A percentile compares a stretch with the other conserved stretches of the same genome.
phyloP scores from a whole-genome alignment of 2,797 vertebrate species.

The Sphenopsis melanotis region DNA sequence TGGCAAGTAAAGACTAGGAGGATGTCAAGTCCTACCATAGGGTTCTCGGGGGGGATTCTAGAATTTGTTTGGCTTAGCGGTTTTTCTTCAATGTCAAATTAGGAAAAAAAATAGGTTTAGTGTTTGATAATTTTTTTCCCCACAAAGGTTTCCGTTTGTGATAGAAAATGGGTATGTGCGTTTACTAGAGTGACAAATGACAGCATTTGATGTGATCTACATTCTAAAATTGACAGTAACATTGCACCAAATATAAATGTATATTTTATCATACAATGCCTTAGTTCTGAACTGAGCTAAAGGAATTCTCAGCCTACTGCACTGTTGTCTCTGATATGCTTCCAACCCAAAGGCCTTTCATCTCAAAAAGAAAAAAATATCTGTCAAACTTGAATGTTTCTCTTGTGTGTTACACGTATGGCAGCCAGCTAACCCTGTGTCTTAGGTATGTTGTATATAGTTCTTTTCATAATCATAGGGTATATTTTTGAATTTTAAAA shows the following conservation, averaged over 20 bases:
- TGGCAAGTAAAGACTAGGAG: neutral
- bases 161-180: conserved; percentile 42
- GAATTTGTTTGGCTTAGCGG: conserved; percentile 46
- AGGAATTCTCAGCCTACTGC: conserved; percentile 75
- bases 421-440: conserved; percentile 75
- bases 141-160: conserved; percentile 54
- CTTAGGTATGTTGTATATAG: conserved; percentile 78
- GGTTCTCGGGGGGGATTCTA: neutral
- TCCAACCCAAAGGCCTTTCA: conserved; percentile 84
- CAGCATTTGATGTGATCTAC: conserved; percentile 67
- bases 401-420: conserved; percentile 69
- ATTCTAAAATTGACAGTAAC: conserved; percentile 64
- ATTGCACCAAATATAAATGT: conserved; percentile 78
- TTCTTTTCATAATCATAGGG: conserved; percentile 80
- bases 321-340: conserved; percentile 81
- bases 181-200: conserved; percentile 65
- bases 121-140: conserved; percentile 32
- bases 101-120: conserved; percentile 65
- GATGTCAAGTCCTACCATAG: conserved; percentile 15
- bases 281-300: conserved; percentile 79
- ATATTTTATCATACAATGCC: conserved; percentile 79
- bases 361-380: conserved; percentile 70
- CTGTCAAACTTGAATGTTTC: conserved; percentile 81
- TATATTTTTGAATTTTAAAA: conserved; percentile 80
- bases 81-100: conserved; percentile 63